Evolutionary conservation across 2,113 vertebrate genomes (phyloP), one percentile per base, ranked within the genome.

Genomic region (Polyodon spathula): DNA sequence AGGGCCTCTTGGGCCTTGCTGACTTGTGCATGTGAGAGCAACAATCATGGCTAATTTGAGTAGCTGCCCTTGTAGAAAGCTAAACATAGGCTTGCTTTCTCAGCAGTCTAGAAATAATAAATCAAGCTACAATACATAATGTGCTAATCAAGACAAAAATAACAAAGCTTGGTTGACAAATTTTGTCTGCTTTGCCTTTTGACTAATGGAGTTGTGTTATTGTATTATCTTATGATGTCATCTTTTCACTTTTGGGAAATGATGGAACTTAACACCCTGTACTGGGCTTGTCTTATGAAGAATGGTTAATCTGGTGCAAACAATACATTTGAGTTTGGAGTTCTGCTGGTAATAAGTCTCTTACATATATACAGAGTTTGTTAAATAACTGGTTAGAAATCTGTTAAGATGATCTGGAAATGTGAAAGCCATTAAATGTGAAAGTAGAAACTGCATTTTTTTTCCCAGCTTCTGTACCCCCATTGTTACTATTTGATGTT

Each of bases 51-150:
- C 73, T 66, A 48, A 70, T 74, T 68, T 78, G 66, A 82, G 81
- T 70, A 66, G 39, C 69, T 72, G 78, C 74, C 76, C 76, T 78
- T 82, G 78, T 80, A 78, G 76, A 68, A 81, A 73, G 66, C 56
- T 55, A 67, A 72, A 76, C 73, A 72, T 70, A 72, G 57, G 11
- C 46, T 8, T 54, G 37, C 60, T 68, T 56, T 60, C 52, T 53
- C 60, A 41, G 53, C 60, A 64, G 56, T 52, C 59, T 15, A 55
- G 51, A 40, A 60, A 57, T 51, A 54, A 60, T 41, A 59, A 39
- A 17, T 3, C 4, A 55, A 56, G 37, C 56, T 50, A n/a, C 41
- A 16, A 44, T 12, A 37, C 15, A 1, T 2, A 46, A 46, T 38
- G 5, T 55, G 17, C 37, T 55, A 27, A 55, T 55, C 37, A 12